Conservation (phyloP, 2,113 vertebrate genomes). For the Leptodactylus fuscus region DNA sequence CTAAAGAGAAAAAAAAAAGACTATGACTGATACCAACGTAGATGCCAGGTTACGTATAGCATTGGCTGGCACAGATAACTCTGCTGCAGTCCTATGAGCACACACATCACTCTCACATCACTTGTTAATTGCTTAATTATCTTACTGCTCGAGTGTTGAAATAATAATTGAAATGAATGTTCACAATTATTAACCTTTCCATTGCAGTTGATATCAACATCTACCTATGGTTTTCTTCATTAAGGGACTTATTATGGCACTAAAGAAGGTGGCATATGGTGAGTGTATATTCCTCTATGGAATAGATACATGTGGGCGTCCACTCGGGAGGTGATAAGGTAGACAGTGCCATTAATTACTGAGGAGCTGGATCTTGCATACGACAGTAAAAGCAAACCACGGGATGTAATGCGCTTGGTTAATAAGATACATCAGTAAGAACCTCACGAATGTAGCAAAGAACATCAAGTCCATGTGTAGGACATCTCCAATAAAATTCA, state of each 20-base stretch:
- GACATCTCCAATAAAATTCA: background rate
- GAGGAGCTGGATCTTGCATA: background rate
- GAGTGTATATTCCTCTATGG: slow-evolving; percentile 1
- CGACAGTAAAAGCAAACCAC: slow-evolving; percentile 1
- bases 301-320: slow-evolving; percentile 30
- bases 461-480: background rate
- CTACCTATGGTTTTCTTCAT: slow-evolving; percentile 25
- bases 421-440: background rate
- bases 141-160: background rate
- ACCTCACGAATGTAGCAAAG: background rate
- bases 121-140: slow-evolving; percentile 47
- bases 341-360: slow-evolving; percentile 39
- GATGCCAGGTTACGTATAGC: background rate
- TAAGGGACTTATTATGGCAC: background rate
- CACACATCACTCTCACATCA: background rate
- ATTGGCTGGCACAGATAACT: background rate
- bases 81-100: background rate
- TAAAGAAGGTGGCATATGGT: slow-evolving; percentile 22
- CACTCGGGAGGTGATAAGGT: slow-evolving; percentile 21
- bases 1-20: too few species aligned
- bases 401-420: background rate
- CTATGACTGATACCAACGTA: background rate
- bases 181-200: slow-evolving; percentile 32
- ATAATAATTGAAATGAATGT: slow-evolving; percentile 32
- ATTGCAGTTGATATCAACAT: background rate